These are phyloP conservation scores for Eretmochelys imbricata DNA, from an alignment of 2,113 vertebrate genomes.

Conservation along the genomic window DNA sequence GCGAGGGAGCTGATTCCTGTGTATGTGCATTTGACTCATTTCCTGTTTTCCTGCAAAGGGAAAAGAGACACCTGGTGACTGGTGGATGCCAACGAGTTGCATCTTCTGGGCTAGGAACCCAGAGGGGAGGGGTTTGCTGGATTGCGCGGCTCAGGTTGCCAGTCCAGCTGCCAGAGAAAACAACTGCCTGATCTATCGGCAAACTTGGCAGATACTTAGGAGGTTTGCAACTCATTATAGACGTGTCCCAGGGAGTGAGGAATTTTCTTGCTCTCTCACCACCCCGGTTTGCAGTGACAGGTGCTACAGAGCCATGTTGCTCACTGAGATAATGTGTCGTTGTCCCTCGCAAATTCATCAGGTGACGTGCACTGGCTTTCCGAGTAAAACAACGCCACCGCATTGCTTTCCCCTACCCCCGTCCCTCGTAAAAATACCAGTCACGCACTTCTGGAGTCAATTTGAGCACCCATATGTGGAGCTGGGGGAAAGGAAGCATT, in stretches of 20 bases:
- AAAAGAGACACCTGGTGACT: constrained; percentile 8
- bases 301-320: background rate
- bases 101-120: background rate
- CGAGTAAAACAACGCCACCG: background rate
- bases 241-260: background rate
- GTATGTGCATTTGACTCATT: constrained; percentile 19
- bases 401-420: background rate
- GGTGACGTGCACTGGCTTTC: background rate
- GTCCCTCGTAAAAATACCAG: background rate
- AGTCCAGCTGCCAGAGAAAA: constrained; percentile 17
- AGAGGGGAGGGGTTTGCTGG: background rate
- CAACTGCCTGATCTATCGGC: background rate
- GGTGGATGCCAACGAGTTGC: background rate
- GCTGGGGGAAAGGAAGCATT: background rate
- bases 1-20: fast-evolving
- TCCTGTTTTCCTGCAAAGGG: background rate
- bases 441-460: fast-evolving
- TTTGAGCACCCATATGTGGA: background rate
- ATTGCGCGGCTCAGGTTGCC: background rate
- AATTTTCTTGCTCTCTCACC: background rate
- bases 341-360: fast-evolving
- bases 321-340: background rate
- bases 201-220: background rate
- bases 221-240: background rate
- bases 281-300: background rate